phyloP scores from a whole-genome alignment of 1,140 invertebrate genomes.

The Drosophila funebris region DNA sequence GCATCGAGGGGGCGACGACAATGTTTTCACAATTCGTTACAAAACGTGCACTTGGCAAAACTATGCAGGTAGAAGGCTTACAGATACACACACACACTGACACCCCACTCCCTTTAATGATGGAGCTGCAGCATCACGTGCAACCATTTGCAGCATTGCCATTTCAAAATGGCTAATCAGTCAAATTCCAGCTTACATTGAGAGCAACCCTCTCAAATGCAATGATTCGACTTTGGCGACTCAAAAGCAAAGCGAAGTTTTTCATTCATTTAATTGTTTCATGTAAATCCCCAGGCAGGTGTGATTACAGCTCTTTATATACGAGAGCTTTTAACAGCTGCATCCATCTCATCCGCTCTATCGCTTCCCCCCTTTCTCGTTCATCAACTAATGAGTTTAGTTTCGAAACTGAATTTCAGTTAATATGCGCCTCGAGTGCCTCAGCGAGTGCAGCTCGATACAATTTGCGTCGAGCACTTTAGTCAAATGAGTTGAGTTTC shows the following conservation, averaged over 20 bases:
- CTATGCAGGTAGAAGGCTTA: not conserved
- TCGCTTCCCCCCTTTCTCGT: not conserved
- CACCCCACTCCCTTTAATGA: not conserved
- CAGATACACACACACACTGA: not conserved
- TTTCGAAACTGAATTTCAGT: constrained; percentile 74
- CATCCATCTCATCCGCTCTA: not conserved
- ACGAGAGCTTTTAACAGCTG: constrained; percentile 31
- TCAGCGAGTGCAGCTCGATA: constrained; percentile 55
- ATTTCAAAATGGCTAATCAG: constrained; percentile 77
- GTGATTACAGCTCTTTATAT: constrained; percentile 61
- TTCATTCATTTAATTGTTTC: constrained; percentile 73
- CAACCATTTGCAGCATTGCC: constrained; percentile 66
- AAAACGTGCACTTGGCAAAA: constrained; percentile 34
- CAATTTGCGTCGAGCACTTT: constrained; percentile 68
- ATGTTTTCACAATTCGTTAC: constrained; percentile 36
- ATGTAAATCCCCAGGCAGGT: constrained; percentile 66
- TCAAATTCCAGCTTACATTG: constrained; percentile 58
- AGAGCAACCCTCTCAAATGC: not conserved
- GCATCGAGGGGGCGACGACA: constrained; percentile 10
- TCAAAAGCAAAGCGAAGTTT: constrained; percentile 17
- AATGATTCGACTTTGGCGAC: not conserved
- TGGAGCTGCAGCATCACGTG: constrained; percentile 53
- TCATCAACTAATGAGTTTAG: constrained; percentile 75
- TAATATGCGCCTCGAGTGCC: constrained; percentile 65
- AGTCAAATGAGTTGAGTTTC: constrained; percentile 66